Base-by-base conservation (phyloP, 2,797 vertebrate species). In the Sphenodon punctatus region DNA sequence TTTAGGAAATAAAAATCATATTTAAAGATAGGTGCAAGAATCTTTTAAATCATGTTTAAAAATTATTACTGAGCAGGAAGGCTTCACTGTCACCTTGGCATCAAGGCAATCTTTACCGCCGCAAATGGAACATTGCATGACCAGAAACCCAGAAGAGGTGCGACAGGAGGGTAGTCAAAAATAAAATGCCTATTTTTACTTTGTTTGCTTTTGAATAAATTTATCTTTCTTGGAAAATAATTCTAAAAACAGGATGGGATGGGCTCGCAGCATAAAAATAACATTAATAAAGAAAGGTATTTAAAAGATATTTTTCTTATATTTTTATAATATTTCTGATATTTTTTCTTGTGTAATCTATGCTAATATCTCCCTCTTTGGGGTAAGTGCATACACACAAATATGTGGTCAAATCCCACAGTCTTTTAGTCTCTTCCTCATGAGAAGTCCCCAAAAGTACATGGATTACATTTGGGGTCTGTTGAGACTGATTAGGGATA, bases 131-230 rank as follows among this genome's bases (percentile, higher is more conserved):
- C 72, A n/a, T 76, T 92, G 78, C 82, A 49, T 82, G 53, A 73
- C 67, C 58, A 77, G 60, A 74, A 20, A 23, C 30, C 49, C 68
- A 58, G 64, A 82, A 61, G 78, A 46, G n/a, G 38, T 23, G 17
- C 59, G 83, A 74, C 42, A 88, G 30, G 59, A 82, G 78, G 81
- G n/a, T 80, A 1, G 1, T 69, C 39, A 78, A 85, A 82, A 70
- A 75, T 30, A 75, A 15, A 73, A 78, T 68, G 75, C 14, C 10
- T 60, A 7, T 48, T 82, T 76, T 45, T 56, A 41, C 9, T 76
- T 48, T 58, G 19, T 19, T 55, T 56, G 32, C 36, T 56, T 78
- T 77, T 9, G n/a, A 39, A 61, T 5, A 43, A 38, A 63, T 81
- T 51, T 56, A 68, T 16, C 8, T 67, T 46, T 34, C 2, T 69